Evolutionary conservation across 2,113 vertebrate genomes (phyloP), one percentile per base, ranked within the genome.

Genomic region (Podarcis muralis): DNA sequence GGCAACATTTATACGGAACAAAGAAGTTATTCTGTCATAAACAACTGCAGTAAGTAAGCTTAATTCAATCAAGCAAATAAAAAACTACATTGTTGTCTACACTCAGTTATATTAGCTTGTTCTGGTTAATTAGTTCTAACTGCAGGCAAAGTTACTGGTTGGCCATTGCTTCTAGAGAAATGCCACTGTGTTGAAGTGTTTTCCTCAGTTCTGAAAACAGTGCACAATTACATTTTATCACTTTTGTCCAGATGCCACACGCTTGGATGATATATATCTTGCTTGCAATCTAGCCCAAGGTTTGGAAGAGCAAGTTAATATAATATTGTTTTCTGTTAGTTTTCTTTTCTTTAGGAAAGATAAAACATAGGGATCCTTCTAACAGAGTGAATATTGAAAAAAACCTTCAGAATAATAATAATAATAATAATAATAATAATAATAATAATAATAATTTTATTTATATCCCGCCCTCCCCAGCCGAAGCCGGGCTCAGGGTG

Each of bases 251-350:
- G 23, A 69, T 83, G 62, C 37, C 35, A 43, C 37, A 43, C 48
- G 62, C 32, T 40, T 13, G 11, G 22, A 37, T 66, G 81, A 82
- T 82, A 40, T 40, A 66, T 82, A 82, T 82, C 37, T 82, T 11
- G 32, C n/a, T 83, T 69, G 65, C 81, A 83, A 27, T 69, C 25
- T 43, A 69, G 65, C 65, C 65, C 66, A n/a, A 83, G 81, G 65
- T 71, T 48, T 71, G 66, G 66, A 53, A 84, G 7, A 84, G 43
- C 79, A 84, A 53, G 40, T n/a, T 84, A 84, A 80, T 84, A 71
- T n/a, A n/a, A 37, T 83, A n/a, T 30, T 48, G 40, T 27, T n/a
- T 53, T 84, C 69, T 84, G 59, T 62, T 62, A 20, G 48, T 53
- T 62, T 62, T 15, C 1, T 62, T 32, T 71, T 66, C 66, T 71